Evolutionary conservation across 2,888 invertebrate genomes (phyloP), one percentile per base, ranked within the genome.

Genomic region (Hypomecis atomaria): DNA sequence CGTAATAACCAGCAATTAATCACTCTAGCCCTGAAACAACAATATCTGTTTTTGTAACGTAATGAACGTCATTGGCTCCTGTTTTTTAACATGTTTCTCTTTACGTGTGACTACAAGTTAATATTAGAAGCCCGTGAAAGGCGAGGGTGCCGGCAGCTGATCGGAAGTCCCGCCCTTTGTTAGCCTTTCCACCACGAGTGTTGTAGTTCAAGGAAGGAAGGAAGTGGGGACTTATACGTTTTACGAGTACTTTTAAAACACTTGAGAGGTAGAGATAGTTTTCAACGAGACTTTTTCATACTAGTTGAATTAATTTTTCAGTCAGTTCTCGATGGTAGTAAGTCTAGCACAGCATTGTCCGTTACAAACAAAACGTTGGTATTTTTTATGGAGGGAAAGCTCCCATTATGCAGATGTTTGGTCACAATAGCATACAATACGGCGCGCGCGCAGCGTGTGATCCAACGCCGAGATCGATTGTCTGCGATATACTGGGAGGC

Each of bases 111-210:
- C 78, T 79, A 73, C 70, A 72, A 81, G 82, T 88, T 86, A 87
- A 88, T 87, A 84, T 87, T 88, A 88, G 88, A 92, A 91, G 89
- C 90, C 91, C 82, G 81, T 85, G 85, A 89, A 87, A 85, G 78
- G 78, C 79, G 81, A 83, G 89, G 89, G 89, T 81, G 88, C 82
- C 74, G 87, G 86, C 93, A 93, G 93, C 93, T 93, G 93, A 93
- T 93, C 90, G 92, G 93, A 93, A 92, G 91, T 92, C 83, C 85
- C 86, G 89, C 84, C 90, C 88, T 92, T 92, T 92, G 90, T 92
- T 89, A 85, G 70, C 78, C 81, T 81, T 82, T 81, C 78, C 81
- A 87, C 89, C 86, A 78, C 83, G 85, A 78, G 85, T 85, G 86
- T 82, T 81, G 77, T 81, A 74, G 74, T 75, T 76, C 67, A 66